Evolutionary conservation across 2,888 invertebrate species (phyloP).

Genomic region (Celastrina argiolus): DNA sequence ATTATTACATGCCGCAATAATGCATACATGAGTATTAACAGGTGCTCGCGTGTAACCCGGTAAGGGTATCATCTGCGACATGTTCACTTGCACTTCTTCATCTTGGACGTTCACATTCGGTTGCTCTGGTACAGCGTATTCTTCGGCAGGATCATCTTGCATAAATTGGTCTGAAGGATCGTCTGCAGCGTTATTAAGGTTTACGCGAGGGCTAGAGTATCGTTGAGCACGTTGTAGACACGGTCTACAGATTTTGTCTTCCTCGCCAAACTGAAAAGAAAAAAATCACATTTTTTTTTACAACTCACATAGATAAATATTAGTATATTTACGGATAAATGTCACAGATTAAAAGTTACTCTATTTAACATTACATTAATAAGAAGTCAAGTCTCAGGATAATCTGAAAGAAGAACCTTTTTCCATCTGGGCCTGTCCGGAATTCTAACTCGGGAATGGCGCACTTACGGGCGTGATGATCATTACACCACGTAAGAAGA

Average conservation of each 20-base stretch:
- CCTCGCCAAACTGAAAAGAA: slow-evolving; percentile 11
- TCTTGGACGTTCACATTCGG: slow-evolving; percentile 9
- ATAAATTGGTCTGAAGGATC: neutral
- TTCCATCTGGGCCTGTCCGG: no score
- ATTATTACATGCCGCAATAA: slow-evolving; percentile 14
- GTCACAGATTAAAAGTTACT: no score
- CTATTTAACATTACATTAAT: no score
- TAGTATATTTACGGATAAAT: no score
- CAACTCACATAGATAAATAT: no score
- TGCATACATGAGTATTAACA: slow-evolving; percentile 15
- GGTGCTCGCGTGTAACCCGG: slow-evolving; percentile 17
- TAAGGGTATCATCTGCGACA: slow-evolving; percentile 11
- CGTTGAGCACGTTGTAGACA: slow-evolving; percentile 11
- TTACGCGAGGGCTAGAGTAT: neutral
- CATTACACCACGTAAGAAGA: no score
- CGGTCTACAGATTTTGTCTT: slow-evolving; percentile 6
- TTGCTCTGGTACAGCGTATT: neutral
- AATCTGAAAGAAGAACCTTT: no score
- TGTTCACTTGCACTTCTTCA: slow-evolving; percentile 9
- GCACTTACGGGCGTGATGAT: no score
- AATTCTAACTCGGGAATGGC: no score
- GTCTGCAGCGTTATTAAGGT: neutral
- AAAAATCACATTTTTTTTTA: neutral
- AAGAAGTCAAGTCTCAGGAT: no score
- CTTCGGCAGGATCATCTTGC: neutral